These are phyloP conservation scores for Junco hyemalis DNA, from an alignment of 2,113 vertebrate species.

Conservation along the genomic window DNA sequence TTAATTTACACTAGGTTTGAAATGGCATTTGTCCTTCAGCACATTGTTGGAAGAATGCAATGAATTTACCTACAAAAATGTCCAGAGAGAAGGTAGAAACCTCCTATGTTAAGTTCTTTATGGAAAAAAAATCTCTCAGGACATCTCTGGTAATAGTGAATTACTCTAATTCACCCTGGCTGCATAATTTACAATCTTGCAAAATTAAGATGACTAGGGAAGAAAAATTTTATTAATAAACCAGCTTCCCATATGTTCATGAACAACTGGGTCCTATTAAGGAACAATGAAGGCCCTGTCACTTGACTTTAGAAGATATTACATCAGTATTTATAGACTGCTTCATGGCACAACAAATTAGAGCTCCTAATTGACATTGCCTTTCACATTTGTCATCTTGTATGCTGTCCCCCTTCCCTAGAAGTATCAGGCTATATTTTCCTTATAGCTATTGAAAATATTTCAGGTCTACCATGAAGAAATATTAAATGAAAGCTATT, in stretches of 20 bases:
- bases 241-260: constrained; percentile 27
- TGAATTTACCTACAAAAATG: neutral
- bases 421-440: neutral
- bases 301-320: constrained; percentile 48
- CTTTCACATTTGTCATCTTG: constrained; percentile 15
- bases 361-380: neutral
- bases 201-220: constrained; percentile 10
- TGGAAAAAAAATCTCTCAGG: neutral
- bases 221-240: constrained; percentile 59
- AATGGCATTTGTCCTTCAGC: neutral
- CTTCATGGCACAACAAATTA: neutral
- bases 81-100: neutral
- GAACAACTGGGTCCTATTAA: constrained; percentile 58
- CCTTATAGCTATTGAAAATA: neutral
- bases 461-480: neutral
- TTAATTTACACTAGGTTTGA: neutral
- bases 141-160: neutral
- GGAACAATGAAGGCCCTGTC: constrained; percentile 67
- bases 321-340: constrained; percentile 57
- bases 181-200: constrained; percentile 26
- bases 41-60: neutral
- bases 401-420: neutral
- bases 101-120: neutral
- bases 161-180: neutral
- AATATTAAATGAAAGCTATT: neutral